Evolutionary conservation across 1,140 invertebrate genomes (phyloP).

Genomic region (Aphis craccivora): DNA sequence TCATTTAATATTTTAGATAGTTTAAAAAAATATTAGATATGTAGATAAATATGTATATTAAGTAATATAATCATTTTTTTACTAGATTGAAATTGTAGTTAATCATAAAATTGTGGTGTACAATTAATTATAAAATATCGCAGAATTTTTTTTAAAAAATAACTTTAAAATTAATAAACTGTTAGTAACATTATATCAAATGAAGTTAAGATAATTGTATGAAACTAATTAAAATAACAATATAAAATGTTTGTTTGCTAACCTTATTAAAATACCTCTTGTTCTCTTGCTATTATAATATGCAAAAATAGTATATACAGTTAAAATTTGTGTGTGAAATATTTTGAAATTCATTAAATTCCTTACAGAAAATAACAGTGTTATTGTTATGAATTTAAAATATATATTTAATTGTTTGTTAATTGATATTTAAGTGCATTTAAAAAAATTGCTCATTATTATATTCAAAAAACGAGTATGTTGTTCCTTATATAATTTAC

Average conservation of each 20-base stretch:
- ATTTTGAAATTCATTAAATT: background rate
- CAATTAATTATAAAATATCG: background rate
- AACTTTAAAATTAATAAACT: too few relatives aligned
- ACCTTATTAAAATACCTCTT: background rate
- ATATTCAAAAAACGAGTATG: background rate
- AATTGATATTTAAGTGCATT: background rate
- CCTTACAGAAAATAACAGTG: background rate
- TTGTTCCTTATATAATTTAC: constrained; percentile 1
- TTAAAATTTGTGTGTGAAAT: background rate
- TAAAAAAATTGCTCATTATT: background rate
- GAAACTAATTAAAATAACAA: background rate
- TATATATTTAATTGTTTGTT: background rate
- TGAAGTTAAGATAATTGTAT: background rate
- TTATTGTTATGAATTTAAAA: background rate
- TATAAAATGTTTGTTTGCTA: background rate
- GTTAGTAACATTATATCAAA: background rate
- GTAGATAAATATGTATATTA: too few relatives aligned
- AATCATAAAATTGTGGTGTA: background rate
- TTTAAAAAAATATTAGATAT: too few relatives aligned
- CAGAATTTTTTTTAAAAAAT: background rate
- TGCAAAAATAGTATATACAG: background rate
- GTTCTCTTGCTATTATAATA: background rate
- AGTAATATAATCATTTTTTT: background rate
- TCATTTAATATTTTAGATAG: too few relatives aligned
- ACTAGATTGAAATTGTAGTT: background rate